Conservation (phyloP, 2,113 vertebrate species). For the Irena cyanogastra region DNA sequence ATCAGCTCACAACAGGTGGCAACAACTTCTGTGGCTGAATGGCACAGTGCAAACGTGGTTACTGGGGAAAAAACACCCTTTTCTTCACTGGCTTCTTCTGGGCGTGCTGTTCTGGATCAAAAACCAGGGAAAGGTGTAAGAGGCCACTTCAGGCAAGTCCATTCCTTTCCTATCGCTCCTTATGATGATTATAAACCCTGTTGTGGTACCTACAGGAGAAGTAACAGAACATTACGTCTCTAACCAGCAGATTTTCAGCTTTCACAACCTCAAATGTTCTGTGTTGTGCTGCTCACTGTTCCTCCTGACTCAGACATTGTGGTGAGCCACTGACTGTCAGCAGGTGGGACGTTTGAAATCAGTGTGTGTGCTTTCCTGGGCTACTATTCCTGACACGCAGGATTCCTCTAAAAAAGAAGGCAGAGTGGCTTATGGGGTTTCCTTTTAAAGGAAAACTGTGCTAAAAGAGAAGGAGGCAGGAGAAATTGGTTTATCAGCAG, state of each 20-base stretch:
- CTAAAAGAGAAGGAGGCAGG: not conserved
- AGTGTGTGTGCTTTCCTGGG: not conserved
- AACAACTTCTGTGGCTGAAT: not conserved
- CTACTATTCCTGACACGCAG: not conserved
- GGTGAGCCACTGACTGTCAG: rapidly evolving
- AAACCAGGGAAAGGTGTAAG: not conserved
- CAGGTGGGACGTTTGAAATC: not conserved
- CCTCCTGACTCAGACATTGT: not conserved
- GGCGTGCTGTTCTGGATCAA: not conserved
- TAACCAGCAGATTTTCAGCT: not conserved
- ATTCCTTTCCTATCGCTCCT: not conserved
- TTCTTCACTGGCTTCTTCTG: not conserved
- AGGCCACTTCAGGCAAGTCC: not conserved
- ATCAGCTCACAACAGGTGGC: not conserved
- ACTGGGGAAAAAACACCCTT: not conserved
- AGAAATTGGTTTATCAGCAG: not conserved
- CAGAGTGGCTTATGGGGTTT: not conserved
- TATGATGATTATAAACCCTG: rapidly evolving
- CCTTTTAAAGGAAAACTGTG: not conserved
- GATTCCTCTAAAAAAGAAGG: not conserved
- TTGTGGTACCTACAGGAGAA: not conserved
- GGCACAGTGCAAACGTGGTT: not conserved
- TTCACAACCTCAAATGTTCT: not conserved
- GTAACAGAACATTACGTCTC: not conserved
- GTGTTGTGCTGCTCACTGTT: not conserved